These are phyloP conservation scores for Corythaixoides concolor DNA, from an alignment of 2,113 vertebrate species.

Conservation along the genomic window DNA sequence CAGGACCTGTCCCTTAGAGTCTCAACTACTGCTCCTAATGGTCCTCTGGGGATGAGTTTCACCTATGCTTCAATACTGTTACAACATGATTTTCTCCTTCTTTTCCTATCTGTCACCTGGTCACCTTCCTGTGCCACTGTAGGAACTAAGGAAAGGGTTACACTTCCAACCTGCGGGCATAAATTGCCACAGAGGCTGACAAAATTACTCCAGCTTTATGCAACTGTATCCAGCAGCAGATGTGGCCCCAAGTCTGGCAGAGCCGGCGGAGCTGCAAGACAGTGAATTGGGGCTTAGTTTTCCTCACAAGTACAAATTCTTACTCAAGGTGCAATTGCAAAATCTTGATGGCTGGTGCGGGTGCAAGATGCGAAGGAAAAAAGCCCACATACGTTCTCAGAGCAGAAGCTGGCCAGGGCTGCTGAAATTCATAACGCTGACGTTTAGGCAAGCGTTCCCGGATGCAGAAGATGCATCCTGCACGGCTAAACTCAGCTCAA, in stretches of 20 bases:
- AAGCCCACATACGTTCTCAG: neutral
- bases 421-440: neutral
- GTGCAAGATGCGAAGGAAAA: neutral
- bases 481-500: neutral
- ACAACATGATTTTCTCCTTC: neutral
- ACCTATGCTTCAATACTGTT: neutral
- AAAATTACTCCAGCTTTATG: constrained; percentile 17
- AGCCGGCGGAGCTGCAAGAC: neutral
- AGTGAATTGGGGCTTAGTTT: neutral
- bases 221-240: neutral
- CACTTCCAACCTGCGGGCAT: neutral
- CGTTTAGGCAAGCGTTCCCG: neutral
- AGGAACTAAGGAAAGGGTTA: neutral
- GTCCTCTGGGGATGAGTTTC: neutral
- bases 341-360: neutral
- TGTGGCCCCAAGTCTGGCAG: neutral
- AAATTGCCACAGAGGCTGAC: neutral
- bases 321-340: neutral
- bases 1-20: neutral
- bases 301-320: neutral
- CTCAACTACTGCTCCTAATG: neutral
- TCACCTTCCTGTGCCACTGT: neutral
- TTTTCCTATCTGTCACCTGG: neutral
- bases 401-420: neutral
- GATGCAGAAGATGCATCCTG: neutral